Percentiles rank a stretch among this genome's conserved stretches.
phyloP scores from a whole-genome alignment of 2,888 invertebrate species.

The Anaspis maculata region DNA sequence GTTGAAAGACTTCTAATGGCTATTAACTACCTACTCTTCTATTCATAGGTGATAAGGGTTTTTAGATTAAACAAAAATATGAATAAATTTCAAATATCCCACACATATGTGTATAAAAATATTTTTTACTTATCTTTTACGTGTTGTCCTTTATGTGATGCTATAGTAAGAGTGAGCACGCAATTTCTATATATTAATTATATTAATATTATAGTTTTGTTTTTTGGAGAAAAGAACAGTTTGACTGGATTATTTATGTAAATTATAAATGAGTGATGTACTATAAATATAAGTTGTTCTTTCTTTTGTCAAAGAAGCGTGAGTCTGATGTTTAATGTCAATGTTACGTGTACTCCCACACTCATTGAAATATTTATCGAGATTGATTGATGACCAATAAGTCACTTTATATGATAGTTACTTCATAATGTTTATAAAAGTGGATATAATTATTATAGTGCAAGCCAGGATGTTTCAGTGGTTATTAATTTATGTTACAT shows the following conservation, averaged over 20 bases:
- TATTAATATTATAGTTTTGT: too few relatives aligned
- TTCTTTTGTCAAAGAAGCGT: constrained; percentile 17
- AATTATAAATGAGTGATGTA: too few relatives aligned
- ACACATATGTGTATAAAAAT: constrained; percentile 11
- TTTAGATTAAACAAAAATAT: constrained; percentile 3
- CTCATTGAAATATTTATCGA: constrained; percentile 14
- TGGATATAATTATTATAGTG: constrained; percentile 11
- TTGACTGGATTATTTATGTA: too few relatives aligned
- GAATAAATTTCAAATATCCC: constrained; percentile 9
- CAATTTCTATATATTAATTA: constrained; percentile 17
- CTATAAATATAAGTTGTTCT: constrained; percentile 10
- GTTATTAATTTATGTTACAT: too few relatives aligned
- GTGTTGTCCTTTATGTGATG: constrained; percentile 19
- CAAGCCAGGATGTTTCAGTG: constrained; percentile 10
- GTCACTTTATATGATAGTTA: constrained; percentile 13
- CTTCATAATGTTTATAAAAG: constrained; percentile 18
- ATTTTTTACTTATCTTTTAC: constrained; percentile 20
- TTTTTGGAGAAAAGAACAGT: too few relatives aligned
- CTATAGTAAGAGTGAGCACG: constrained; percentile 24
- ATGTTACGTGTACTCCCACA: constrained; percentile 14
- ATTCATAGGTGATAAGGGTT: constrained; percentile 13
- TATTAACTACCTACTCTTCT: too few relatives aligned
- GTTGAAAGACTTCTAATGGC: too few relatives aligned
- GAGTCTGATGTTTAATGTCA: constrained; percentile 23
- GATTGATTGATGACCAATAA: constrained; percentile 19